Evolutionary conservation across 2,797 vertebrate genomes (phyloP), one percentile per base, ranked within the genome.

Genomic region (Crocidura indochinensis): DNA sequence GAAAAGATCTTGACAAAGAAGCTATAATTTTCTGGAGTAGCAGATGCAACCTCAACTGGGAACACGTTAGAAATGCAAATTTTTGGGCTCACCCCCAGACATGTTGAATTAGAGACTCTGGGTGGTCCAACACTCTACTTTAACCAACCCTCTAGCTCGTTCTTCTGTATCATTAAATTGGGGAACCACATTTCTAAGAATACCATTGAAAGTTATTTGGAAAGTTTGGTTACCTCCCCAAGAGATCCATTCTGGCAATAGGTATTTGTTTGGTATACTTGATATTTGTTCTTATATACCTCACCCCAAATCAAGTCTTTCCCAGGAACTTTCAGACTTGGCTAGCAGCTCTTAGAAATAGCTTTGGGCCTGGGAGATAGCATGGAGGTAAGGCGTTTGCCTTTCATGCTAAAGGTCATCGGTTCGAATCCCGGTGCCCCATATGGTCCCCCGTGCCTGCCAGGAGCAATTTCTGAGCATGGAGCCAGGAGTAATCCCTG

Each of bases 1-100:
- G 6, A 51, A 80, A 81, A 81, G 29, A 14, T 72, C 75, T 84
- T 77, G 77, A 27, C 38, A 76, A 85, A 89, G 67, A 47, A 90
- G 24, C 64, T 53, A 38, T 38, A 24, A 62, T 7, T n/a, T 62
- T 38, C 26, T 74, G 44, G 78, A 84, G 71, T 46, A 46, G 27
- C 4, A 84, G 22, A 46, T 53, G 75, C 27, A 46, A 47, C 27
- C 10, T 46, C 7, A 69, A 47, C 67, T 65, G 75, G 51, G 51
- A 72, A 60, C 15, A 31, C 62, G n/a, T 68, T 64, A 69, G 31
- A 89, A 78, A 76, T 84, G 74, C 31, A 76, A 62, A 68, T 82
- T 83, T 17, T 72, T 22, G 26, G 19, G 31, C 46, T 69, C 17
- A 44, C 29, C 38, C 29, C 72, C 31, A 74, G 90, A 77, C 31